Evolutionary conservation across 2,113 vertebrate genomes (phyloP).

Genomic region (Ranitomeya imitator): DNA sequence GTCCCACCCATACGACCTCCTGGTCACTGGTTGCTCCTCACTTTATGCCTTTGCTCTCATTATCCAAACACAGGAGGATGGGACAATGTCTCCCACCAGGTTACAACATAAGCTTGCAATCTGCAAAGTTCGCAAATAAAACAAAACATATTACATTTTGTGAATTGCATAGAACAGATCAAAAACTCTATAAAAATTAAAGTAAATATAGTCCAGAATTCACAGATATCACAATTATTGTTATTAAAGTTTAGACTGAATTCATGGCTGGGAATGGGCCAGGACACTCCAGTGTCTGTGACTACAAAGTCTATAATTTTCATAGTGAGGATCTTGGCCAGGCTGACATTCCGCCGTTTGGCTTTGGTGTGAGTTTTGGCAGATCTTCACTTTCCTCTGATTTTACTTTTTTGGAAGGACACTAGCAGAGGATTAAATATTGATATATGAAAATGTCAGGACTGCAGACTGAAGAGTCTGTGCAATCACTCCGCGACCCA

Average conservation of each 20-base stretch:
- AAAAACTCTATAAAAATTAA: neutral
- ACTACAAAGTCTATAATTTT: conserved; percentile 16
- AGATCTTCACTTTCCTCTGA: neutral
- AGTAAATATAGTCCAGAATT: neutral
- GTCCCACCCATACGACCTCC: too few relatives aligned
- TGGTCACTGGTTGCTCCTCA: too few relatives aligned
- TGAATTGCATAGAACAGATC: too few relatives aligned
- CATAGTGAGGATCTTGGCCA: conserved; percentile 4
- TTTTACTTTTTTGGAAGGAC: conserved; percentile 11
- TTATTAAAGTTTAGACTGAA: neutral
- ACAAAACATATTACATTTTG: too few relatives aligned
- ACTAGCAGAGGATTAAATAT: neutral
- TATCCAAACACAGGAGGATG: too few relatives aligned
- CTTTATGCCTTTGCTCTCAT: too few relatives aligned
- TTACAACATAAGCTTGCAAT: too few relatives aligned
- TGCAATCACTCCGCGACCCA: neutral
- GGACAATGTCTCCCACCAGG: too few relatives aligned
- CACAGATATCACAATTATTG: neutral
- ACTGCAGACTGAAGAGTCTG: neutral
- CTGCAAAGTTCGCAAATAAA: too few relatives aligned
- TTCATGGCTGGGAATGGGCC: neutral
- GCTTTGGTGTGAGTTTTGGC: conserved; percentile 20
- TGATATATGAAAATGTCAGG: conserved; percentile 10
- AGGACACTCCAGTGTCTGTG: neutral
- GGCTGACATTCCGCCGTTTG: neutral